Base-by-base conservation (phyloP, 1,140 invertebrate species). In the Eueides isabella region DNA sequence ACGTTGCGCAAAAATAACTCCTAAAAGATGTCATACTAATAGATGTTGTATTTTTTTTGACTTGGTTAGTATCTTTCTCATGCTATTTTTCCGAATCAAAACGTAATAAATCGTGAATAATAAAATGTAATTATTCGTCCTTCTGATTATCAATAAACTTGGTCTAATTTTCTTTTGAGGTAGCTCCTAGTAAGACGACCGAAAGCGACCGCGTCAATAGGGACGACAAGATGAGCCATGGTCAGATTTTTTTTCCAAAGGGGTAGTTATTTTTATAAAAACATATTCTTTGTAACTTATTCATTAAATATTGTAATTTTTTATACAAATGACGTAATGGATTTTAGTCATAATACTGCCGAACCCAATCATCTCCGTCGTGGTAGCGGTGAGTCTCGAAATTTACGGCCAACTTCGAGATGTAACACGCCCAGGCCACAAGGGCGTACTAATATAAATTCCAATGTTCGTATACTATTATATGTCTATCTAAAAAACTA, bases 1-100 rank as follows among this genome's bases (percentile, higher is more conserved):
- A 84, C 84, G 86, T 90, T 92, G 85, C 76, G 81, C 83, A 80
- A 88, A 80, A 70, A n/a, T 78, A 30, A 44, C 79, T 7, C 87
- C 89, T 12, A 75, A 81, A 35, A 72, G 33, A 61, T 87, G 79
- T 81, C 67, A 83, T 65, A 65, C 75, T n/a, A 85, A 79, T 78
- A 80, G 66, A 62, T 85, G 80, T 65, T 92, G 89, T 79, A 55
- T 75, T 73, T 82, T 87, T 26, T 67, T 90, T 48, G 85, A 91
- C 62, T 80, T 76, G 90, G 90, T 92, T 84, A 77, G 87, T 86
- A 55, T 55, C 19, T 48, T 48, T 19, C 5, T 19, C 14, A 72
- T 64, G 16, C 19, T 30, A 41, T 19, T 0, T 28, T 55, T 63
- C 9, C 16, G 6, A 38, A 38, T 38, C 35, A 38, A 2, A 3